Evolutionary conservation across 2,113 vertebrate genomes (phyloP).

Genomic region (Dryoscopus gambensis): DNA sequence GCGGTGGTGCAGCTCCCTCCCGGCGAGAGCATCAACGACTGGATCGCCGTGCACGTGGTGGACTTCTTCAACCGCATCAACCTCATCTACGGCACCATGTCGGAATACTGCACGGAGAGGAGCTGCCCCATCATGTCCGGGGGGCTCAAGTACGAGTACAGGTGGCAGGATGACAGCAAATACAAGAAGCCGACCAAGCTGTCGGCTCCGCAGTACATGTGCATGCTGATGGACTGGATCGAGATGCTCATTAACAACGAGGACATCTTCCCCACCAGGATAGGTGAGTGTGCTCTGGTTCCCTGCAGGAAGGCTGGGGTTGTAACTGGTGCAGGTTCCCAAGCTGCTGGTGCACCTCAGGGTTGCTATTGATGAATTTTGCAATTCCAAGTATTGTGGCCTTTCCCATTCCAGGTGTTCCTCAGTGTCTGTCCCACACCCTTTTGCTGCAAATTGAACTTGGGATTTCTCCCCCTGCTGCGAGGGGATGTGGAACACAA

Average conservation of each 20-base stretch:
- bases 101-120: slow-evolving; percentile 88
- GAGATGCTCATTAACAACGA: slow-evolving; percentile 95
- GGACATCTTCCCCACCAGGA: slow-evolving; percentile 92
- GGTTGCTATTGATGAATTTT: background rate
- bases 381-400: fast-evolving
- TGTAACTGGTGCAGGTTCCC: background rate
- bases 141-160: slow-evolving; percentile 91
- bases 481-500: background rate
- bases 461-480: background rate
- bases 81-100: slow-evolving; percentile 97
- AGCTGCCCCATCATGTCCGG: slow-evolving; percentile 95
- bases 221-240: slow-evolving; percentile 96
- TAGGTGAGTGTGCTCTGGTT: slow-evolving; percentile 79
- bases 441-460: background rate
- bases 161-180: slow-evolving; percentile 92
- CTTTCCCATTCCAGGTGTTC: background rate
- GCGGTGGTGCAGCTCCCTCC: slow-evolving; percentile 91
- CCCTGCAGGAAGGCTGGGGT: fast-evolving
- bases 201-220: slow-evolving; percentile 91
- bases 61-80: slow-evolving; percentile 99
- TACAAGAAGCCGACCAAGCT: slow-evolving; percentile 93
- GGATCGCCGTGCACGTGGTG: slow-evolving; percentile 94
- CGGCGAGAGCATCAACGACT: slow-evolving; percentile 88
- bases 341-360: background rate
- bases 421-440: background rate